Conservation (phyloP, 2,888 invertebrate genomes). For the Oligia latruncula region DNA sequence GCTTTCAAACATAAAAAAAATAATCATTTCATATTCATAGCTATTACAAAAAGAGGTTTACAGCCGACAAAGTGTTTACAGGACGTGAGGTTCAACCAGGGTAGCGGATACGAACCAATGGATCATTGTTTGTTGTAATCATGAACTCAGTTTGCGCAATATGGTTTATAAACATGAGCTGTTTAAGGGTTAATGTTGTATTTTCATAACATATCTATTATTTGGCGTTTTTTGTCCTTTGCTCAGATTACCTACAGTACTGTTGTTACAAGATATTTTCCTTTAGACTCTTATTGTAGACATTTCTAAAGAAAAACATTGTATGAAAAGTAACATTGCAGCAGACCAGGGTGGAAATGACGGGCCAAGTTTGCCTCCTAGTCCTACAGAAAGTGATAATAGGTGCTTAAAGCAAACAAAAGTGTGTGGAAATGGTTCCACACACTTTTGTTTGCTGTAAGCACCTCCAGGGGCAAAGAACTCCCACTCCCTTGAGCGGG, state of each 20-base stretch:
- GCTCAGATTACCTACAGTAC: background rate
- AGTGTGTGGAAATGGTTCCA: background rate
- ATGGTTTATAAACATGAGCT: constrained; percentile 1
- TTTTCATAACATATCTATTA: background rate
- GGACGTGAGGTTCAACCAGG: constrained; percentile 35
- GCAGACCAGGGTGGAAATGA: background rate
- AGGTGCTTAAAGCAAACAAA: background rate
- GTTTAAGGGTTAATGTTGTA: background rate
- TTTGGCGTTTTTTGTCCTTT: background rate
- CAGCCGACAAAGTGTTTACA: constrained; percentile 15
- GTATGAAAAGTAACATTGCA: background rate
- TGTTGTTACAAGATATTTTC: background rate
- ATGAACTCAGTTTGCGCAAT: constrained; percentile 17
- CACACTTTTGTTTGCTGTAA: no score
- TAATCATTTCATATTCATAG: constrained; percentile 30
- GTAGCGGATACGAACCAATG: constrained; percentile 37
- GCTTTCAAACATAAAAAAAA: constrained; percentile 1
- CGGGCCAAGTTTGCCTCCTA: background rate
- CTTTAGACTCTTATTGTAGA: background rate
- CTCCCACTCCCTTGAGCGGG: background rate
- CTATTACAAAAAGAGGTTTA: constrained; percentile 27
- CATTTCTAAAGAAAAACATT: background rate
- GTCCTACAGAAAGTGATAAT: background rate
- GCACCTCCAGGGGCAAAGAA: no score
- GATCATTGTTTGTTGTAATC: constrained; percentile 36